phyloP scores from a whole-genome alignment of 2,888 invertebrate genomes.

The Ornithoptera priamus region DNA sequence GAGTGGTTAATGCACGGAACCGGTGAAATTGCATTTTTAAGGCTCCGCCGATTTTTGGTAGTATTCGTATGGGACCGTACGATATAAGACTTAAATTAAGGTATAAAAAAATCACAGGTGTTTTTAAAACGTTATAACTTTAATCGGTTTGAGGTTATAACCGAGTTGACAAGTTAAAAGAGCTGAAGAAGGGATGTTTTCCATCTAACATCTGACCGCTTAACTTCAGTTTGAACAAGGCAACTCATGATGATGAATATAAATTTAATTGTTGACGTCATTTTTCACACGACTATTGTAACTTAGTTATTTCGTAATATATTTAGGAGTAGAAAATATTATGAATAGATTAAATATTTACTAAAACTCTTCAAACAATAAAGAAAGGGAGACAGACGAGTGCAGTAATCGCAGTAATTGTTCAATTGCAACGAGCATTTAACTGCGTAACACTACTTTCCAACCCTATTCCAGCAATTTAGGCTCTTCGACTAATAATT shows the following conservation, averaged over 20 bases:
- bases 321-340: neutral
- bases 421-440: constrained; percentile 7
- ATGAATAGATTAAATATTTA: constrained; percentile 13
- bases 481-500: constrained; percentile 17
- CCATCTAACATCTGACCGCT: too few relatives aligned
- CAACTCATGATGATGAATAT: neutral
- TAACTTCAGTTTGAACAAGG: too few relatives aligned
- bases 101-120: neutral
- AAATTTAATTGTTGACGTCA: neutral
- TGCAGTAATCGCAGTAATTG: constrained; percentile 15
- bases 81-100: constrained; percentile 15
- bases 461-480: constrained; percentile 16
- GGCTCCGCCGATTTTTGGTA: constrained; percentile 63
- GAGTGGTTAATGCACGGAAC: constrained; percentile 66
- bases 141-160: too few relatives aligned
- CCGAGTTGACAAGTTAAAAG: too few relatives aligned
- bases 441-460: constrained; percentile 19
- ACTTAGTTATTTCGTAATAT: neutral
- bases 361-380: neutral
- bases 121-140: neutral
- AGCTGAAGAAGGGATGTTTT: too few relatives aligned
- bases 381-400: constrained; percentile 7
- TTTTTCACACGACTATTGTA: neutral
- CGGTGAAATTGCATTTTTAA: constrained; percentile 75
- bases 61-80: constrained; percentile 22